Conservation (phyloP, 2,113 vertebrate genomes). For the Ancistrus triradiatus region DNA sequence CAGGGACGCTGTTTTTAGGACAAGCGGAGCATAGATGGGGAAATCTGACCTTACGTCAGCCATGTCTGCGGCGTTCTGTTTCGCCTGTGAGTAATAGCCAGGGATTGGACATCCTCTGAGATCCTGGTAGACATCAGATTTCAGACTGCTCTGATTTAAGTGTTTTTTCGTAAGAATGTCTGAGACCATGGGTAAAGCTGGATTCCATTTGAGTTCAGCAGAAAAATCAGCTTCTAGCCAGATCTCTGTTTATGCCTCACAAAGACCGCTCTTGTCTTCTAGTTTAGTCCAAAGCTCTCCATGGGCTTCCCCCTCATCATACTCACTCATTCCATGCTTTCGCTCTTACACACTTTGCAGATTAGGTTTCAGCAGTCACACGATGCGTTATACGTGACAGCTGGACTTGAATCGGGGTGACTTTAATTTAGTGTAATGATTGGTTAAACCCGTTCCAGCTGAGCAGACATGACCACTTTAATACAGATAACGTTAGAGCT, state of each 20-base stretch:
- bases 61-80: conserved; percentile 11
- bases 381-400: conserved; percentile 16
- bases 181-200: conserved; percentile 3
- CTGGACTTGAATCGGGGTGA: conserved; percentile 23
- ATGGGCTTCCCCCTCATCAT: conserved; percentile 31
- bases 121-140: conserved; percentile 3
- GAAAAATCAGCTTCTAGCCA: conserved; percentile 4
- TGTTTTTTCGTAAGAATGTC: conserved; percentile 14
- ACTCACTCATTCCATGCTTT: conserved; percentile 21
- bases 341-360: conserved; percentile 20
- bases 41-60: conserved; percentile 21
- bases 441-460: conserved; percentile 16
- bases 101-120: conserved; percentile 4
- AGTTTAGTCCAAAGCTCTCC: conserved; percentile 17
- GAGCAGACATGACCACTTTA: too few species aligned
- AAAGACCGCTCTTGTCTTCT: conserved; percentile 44
- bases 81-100: neutral
- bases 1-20: conserved; percentile 15
- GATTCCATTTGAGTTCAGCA: conserved; percentile 2
- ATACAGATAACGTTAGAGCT: too few species aligned
- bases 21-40: conserved; percentile 8
- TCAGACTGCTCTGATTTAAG: conserved; percentile 2
- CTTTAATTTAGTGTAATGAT: conserved; percentile 11
- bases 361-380: conserved; percentile 44
- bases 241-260: conserved; percentile 20